phyloP scores from a whole-genome alignment of 1,140 invertebrate species.

The Drosophila rhopaloa region DNA sequence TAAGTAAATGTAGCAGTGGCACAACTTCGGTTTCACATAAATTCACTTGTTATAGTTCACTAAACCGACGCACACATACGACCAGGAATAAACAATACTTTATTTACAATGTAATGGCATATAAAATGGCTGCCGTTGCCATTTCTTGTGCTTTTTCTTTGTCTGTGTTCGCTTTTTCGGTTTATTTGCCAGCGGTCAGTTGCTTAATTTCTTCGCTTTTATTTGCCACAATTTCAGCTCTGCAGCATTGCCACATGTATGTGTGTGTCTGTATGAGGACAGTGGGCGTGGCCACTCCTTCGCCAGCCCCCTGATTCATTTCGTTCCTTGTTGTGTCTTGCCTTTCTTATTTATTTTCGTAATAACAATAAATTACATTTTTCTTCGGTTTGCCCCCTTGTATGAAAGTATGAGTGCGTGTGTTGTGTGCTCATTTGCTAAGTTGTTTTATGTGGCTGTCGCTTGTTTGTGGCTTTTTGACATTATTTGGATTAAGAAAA shows the following conservation, averaged over 20 bases:
- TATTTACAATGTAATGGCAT: conserved; percentile 81
- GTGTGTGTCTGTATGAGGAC: conserved; percentile 9
- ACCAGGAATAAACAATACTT: conserved; percentile 73
- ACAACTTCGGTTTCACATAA: conserved; percentile 53
- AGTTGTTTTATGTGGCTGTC: conserved; percentile 80
- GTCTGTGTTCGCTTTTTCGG: conserved; percentile 30
- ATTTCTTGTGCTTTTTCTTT: conserved; percentile 26
- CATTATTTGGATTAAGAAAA: conserved; percentile 81
- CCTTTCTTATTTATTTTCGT: conserved; percentile 80
- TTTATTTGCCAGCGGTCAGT: conserved; percentile 77
- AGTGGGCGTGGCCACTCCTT: conserved; percentile 40
- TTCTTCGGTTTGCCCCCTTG: conserved; percentile 56
- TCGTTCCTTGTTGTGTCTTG: conserved; percentile 27
- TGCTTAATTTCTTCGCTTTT: conserved; percentile 80
- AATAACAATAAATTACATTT: conserved; percentile 83
- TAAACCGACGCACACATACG: conserved; percentile 12
- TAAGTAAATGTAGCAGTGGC: conserved; percentile 71
- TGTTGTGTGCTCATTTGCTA: conserved; percentile 70
- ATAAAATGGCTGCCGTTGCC: conserved; percentile 73
- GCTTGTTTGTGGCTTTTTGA: conserved; percentile 82
- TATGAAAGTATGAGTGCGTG: conserved; percentile 11
- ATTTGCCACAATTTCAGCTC: conserved; percentile 67
- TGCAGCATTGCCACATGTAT: conserved; percentile 47
- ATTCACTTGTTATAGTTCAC: conserved; percentile 54
- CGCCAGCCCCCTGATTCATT: conserved; percentile 37